Evolutionary conservation across 2,888 invertebrate genomes (phyloP).

Genomic region (Leptarthrus brevirostris): DNA sequence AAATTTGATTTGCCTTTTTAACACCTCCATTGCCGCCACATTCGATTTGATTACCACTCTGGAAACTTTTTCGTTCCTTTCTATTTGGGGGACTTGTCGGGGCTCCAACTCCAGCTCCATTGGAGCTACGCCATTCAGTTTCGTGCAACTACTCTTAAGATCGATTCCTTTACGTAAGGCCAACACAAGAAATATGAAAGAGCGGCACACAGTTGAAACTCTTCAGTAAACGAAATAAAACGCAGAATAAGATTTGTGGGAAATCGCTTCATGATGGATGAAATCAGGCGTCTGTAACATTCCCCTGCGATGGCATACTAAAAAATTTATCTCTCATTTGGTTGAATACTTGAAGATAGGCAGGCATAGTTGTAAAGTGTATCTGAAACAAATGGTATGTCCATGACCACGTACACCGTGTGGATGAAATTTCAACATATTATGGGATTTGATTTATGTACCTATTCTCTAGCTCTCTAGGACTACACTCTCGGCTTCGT

Average conservation of each 20-base stretch:
- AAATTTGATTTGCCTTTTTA: conserved; percentile 29
- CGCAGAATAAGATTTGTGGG: conserved; percentile 18
- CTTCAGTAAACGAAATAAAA: neutral
- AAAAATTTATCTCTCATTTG: conserved; percentile 1
- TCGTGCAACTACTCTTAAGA: too few relatives aligned
- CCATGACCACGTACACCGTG: neutral
- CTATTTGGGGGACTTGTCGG: neutral
- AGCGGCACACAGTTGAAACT: neutral
- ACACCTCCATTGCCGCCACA: conserved; percentile 25
- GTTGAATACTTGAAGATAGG: too few relatives aligned
- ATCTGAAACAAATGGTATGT: conserved; percentile 14
- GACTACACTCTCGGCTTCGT: too few relatives aligned
- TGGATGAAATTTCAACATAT: neutral
- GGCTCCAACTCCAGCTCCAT: neutral
- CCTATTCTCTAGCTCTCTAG: neutral
- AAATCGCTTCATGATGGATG: conserved; percentile 20
- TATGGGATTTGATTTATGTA: conserved; percentile 31
- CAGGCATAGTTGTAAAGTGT: conserved; percentile 2
- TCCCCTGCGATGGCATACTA: neutral
- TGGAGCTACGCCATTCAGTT: neutral
- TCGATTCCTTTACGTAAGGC: neutral
- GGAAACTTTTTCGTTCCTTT: neutral
- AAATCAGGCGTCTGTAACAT: conserved; percentile 9
- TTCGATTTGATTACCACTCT: conserved; percentile 15
- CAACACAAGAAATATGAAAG: conserved; percentile 6